Base-by-base conservation (phyloP, 2,888 invertebrate species). In the Yponomeuta sedellus region DNA sequence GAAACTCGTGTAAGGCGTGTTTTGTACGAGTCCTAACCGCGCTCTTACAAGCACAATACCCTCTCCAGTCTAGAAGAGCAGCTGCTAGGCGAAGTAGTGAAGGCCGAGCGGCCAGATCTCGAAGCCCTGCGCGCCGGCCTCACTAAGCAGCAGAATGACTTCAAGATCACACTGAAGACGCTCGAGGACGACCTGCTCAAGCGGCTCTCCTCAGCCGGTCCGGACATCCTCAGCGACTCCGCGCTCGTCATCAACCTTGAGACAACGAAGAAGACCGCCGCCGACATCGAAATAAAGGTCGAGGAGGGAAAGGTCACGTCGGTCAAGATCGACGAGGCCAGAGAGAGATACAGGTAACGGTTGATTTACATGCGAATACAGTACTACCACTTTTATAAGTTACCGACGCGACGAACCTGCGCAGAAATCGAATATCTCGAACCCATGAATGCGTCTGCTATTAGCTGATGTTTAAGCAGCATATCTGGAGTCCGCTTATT, bases 71-170 rank as follows among this genome's bases (percentile, higher is more conserved):
- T 98, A 19, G 98, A 98, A 82, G 98, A 98, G 76, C 98, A 98
- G 80, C 87, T 98, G 16, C 84, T 98, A 34, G 98, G 97, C 10
- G 97, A 97, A 83, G 98, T 98, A 8, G 98, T 98, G 0, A 97
- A 97, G 87, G 95, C 95, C 0, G 98, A 98, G 83, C 92, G 98
- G 70, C 98, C 98, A 0, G 98, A 98, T 82, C 92, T 98, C 68
- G 98, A 98, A 86, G 84, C 93, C 4, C 92, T 96, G 66, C 96
- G 98, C 75, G 92, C 96, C 0, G 94, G 95, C 64, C 90, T 98
- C 11, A 98, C 98, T 0, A 96, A 96, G 76, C 97, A 97, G 78
- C 98, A 98, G 79, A 98, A 98, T 76, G 96, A 96, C 77, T 98
- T 98, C 80, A 98, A 98, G 87, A 98, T 98, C 68, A 96, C 96